These are phyloP conservation scores for Pogonus chalceus DNA, from an alignment of 1,140 invertebrate species.

Conservation along the genomic window DNA sequence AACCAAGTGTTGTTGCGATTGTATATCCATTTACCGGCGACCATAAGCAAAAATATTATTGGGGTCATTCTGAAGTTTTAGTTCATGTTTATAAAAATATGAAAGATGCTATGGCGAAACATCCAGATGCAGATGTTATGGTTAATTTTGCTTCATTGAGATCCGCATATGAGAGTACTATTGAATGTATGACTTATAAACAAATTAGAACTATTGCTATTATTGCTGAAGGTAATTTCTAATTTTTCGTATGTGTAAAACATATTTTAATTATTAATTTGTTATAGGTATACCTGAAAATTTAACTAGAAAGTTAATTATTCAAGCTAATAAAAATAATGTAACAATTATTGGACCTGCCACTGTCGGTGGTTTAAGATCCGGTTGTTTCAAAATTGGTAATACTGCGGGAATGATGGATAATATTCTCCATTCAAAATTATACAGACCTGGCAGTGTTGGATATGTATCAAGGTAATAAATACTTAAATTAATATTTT, in stretches of 20 bases:
- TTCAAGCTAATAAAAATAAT: conserved; percentile 66
- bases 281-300: conserved; percentile 98
- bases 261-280: too few species aligned
- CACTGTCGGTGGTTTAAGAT: conserved; percentile 96
- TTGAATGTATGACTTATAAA: conserved; percentile 84
- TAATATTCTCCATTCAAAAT: conserved; percentile 94
- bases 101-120: conserved; percentile 91
- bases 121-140: conserved; percentile 87
- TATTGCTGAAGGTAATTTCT: conserved; percentile 99
- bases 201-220: conserved; percentile 96
- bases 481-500: too few species aligned
- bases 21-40: conserved; percentile 98
- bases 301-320: conserved; percentile 89
- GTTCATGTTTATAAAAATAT: conserved; percentile 96
- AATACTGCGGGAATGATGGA: conserved; percentile 99
- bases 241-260: too few species aligned
- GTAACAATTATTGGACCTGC: conserved; percentile 93
- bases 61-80: conserved; percentile 96
- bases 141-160: conserved; percentile 98
- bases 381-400: conserved; percentile 98
- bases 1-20: conserved; percentile 86
- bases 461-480: conserved; percentile 97
- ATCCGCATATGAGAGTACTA: conserved; percentile 94
- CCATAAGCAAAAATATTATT: conserved; percentile 99
- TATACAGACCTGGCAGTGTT: conserved; percentile 92